These are phyloP conservation scores for Matsumurasca onukii DNA, from an alignment of 1,140 invertebrate species.

Conservation along the genomic window DNA sequence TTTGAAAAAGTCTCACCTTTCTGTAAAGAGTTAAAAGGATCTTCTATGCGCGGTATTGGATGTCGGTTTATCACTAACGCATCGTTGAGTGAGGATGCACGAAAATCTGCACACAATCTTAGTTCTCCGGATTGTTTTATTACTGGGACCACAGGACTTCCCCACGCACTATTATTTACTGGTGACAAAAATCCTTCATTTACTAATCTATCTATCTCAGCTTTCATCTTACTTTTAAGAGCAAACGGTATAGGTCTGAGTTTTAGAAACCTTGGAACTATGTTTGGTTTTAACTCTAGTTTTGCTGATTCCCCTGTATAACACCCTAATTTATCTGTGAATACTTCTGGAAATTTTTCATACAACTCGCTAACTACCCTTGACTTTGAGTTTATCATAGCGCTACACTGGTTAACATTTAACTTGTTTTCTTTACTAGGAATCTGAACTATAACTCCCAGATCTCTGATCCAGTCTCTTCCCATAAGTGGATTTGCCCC, in stretches of 20 bases:
- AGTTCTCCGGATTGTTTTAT: neutral
- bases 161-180: constrained; percentile 31
- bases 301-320: neutral
- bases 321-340: constrained; percentile 17
- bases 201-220: constrained; percentile 24
- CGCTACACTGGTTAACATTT: too few species aligned
- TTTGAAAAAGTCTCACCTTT: constrained; percentile 23
- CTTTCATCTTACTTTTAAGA: constrained; percentile 29
- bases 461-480: constrained; percentile 19
- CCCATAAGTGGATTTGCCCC: too few species aligned
- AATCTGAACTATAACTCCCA: constrained; percentile 2
- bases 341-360: neutral
- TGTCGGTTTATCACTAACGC: neutral
- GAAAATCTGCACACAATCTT: constrained; percentile 4
- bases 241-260: constrained; percentile 24
- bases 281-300: constrained; percentile 17
- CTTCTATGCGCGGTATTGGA: neutral
- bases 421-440: too few species aligned
- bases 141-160: constrained; percentile 27
- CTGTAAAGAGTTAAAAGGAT: constrained; percentile 3
- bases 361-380: too few species aligned
- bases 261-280: constrained; percentile 32
- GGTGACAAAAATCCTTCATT: constrained; percentile 11
- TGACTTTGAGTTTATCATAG: too few species aligned
- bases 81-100: neutral